Conservation (phyloP, 1,140 invertebrate species). For the Diabrotica undecimpunctata region DNA sequence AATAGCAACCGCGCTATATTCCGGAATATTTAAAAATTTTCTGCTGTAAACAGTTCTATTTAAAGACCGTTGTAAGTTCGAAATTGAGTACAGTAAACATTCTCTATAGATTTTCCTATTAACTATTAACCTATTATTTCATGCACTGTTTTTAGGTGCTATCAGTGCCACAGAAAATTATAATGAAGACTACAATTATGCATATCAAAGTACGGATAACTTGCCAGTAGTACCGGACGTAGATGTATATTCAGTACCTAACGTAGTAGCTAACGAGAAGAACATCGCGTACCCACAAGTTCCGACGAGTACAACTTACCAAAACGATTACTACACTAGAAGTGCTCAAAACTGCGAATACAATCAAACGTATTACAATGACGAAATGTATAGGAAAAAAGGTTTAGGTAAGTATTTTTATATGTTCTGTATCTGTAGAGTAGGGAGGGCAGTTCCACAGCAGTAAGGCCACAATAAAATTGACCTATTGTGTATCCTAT, state of each 20-base stretch:
- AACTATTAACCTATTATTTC: background rate
- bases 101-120: background rate
- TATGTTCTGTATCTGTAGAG: too few relatives aligned
- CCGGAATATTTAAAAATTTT: too few relatives aligned
- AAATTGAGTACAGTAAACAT: too few relatives aligned
- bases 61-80: too few relatives aligned
- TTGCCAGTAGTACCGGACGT: constrained; percentile 24
- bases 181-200: constrained; percentile 69
- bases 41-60: too few relatives aligned
- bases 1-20: too few relatives aligned
- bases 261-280: constrained; percentile 3
- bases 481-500: too few relatives aligned
- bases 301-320: background rate
- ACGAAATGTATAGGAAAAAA: background rate
- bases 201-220: constrained; percentile 57
- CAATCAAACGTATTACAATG: constrained; percentile 17
- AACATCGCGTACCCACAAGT: constrained; percentile 1
- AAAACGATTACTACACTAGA: constrained; percentile 12
- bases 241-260: constrained; percentile 4
- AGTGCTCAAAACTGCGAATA: constrained; percentile 14
- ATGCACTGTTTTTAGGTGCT: constrained; percentile 37
- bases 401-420: background rate
- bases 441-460: background rate
- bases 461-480: too few relatives aligned
- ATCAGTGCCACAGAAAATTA: constrained; percentile 54